Evolutionary conservation across 1,140 invertebrate species (phyloP).

Genomic region (Euura saliciscinereae): DNA sequence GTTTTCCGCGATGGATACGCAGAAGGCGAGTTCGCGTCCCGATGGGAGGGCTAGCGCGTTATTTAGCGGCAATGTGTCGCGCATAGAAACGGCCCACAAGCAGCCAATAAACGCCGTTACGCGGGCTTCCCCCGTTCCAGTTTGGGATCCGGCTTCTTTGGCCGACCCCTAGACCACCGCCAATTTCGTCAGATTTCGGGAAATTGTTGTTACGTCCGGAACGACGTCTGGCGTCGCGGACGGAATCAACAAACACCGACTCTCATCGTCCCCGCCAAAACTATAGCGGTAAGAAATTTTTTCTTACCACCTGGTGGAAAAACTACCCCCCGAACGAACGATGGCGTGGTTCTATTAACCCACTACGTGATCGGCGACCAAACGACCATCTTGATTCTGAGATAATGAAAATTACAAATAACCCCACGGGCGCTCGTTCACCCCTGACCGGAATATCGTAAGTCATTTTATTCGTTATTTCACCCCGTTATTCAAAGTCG

Average conservation of each 20-base stretch:
- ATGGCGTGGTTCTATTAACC: slow-evolving; percentile 51
- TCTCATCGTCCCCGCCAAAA: slow-evolving; percentile 24
- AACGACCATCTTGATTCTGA: slow-evolving; percentile 54
- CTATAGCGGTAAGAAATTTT: neutral
- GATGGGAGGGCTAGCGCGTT: slow-evolving; percentile 34
- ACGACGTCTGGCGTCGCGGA: slow-evolving; percentile 45
- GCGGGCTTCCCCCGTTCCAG: slow-evolving; percentile 30
- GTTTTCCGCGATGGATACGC: too few species aligned
- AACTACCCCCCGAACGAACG: slow-evolving; percentile 2
- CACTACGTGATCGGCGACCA: slow-evolving; percentile 56
- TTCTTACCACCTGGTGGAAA: slow-evolving; percentile 13
- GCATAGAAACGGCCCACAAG: slow-evolving; percentile 62
- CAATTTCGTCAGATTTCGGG: slow-evolving; percentile 59
- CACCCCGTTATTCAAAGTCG: neutral
- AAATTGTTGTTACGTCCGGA: slow-evolving; percentile 57
- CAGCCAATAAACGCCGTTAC: slow-evolving; percentile 58
- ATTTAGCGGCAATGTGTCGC: slow-evolving; percentile 59
- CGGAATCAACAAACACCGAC: slow-evolving; percentile 49
- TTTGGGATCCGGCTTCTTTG: slow-evolving; percentile 1
- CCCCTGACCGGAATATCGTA: too few species aligned
- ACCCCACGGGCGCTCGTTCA: slow-evolving; percentile 24
- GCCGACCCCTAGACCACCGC: slow-evolving; percentile 19
- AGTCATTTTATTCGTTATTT: too few species aligned
- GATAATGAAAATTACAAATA: slow-evolving; percentile 64
- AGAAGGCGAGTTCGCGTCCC: neutral